These are phyloP conservation scores for Gadopsis marmoratus DNA, from an alignment of 2,797 vertebrate genomes.

Conservation along the genomic window DNA sequence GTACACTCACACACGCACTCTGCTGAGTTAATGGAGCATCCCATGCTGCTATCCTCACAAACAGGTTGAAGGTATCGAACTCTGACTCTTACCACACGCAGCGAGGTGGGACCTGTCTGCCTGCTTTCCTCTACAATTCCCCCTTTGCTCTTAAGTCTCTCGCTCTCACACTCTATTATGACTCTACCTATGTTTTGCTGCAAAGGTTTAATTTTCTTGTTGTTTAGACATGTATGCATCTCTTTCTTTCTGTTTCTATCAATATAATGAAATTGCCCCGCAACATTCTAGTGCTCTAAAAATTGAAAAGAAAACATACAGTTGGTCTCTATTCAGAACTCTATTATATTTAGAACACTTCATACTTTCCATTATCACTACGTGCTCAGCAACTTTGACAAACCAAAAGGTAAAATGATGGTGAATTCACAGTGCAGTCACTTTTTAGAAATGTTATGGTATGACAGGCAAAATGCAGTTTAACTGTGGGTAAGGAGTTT, in stretches of 20 bases:
- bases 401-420: slow-evolving; percentile 2
- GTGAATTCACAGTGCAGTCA: not conserved
- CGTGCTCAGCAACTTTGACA: not conserved
- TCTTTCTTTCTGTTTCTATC: not conserved
- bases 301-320: not conserved
- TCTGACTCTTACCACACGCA: slow-evolving; percentile 45
- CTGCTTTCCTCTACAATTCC: slow-evolving; percentile 22
- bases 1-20: slow-evolving; percentile 60
- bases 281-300: not conserved
- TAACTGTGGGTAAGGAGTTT: not conserved
- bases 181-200: slow-evolving; percentile 23
- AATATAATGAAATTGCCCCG: not conserved
- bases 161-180: slow-evolving; percentile 5
- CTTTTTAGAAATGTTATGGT: not conserved
- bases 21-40: slow-evolving; percentile 76
- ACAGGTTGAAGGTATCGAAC: slow-evolving; percentile 70
- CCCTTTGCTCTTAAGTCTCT: not conserved
- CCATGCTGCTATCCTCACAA: slow-evolving; percentile 65
- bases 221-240: not conserved
- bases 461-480: not conserved
- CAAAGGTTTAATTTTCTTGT: slow-evolving; percentile 18
- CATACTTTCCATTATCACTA: not conserved
- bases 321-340: not conserved
- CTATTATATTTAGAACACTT: not conserved
- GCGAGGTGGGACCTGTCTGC: slow-evolving; percentile 41